Base-by-base conservation (phyloP, 2,888 invertebrate species). In the Tuta absoluta region DNA sequence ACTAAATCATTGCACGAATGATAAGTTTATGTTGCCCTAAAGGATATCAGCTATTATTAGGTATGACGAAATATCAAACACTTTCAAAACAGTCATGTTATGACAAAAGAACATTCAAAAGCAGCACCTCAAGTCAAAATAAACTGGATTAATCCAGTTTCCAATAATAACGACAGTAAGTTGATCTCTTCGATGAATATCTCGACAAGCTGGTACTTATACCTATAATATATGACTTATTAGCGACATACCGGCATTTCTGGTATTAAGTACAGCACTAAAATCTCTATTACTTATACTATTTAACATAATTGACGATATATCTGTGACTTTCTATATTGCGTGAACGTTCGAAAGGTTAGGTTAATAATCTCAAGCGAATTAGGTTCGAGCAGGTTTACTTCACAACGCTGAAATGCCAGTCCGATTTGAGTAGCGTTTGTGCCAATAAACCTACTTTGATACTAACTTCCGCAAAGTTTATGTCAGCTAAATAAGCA, bases 391-490 rank as follows among this genome's bases (percentile, higher is more conserved):
- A 17, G 28, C 8, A 33, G 17, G 33, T 56, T 56, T 33, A 19
- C 53, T 51, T 51, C 24, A 51, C 56, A 12, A 10, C 7, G 1
- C n/a, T 56, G 5, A 56, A 56, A 56, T 56, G 33, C 56, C 56
- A 56, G 33, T 17, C 8, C 33, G 56, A 24, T 56, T 56, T 33
- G 23, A 53, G 28, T 21, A 33, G 14, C 10, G 24, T 56, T 56
- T 41, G 21, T 33, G 17, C 59, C 38, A 41, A 59, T 41, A 59
- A 59, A 59, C 59, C 59, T 21, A 41, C 41, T 23, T 59, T 41
- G 21, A 59, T 41, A 7, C 17, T n/a, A n/a, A 56, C 56, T 56
- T 56, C 56, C 56, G 56, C 33, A 56, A 56, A 23, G 51, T 56
- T 56, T 14, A 56, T n/a, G 28, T 24, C 24, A 33, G 23, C 24